Base-by-base conservation (phyloP, 2,797 vertebrate genomes). In the Cephalopachus bancanus region DNA sequence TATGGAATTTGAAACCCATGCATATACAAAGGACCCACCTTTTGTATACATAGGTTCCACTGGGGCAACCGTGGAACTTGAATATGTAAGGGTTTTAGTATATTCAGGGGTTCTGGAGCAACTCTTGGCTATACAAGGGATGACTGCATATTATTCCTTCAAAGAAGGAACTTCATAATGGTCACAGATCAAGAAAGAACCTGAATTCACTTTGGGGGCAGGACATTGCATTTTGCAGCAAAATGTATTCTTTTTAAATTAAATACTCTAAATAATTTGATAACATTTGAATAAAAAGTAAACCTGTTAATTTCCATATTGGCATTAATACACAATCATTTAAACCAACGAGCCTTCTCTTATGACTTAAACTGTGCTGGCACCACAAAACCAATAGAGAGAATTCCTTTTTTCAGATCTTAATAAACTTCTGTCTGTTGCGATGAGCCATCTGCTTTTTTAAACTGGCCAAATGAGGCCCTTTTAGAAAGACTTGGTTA, bases 371-470 rank as follows among this genome's bases (percentile, higher is more conserved):
- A 79, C 6, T 79, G 11, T 57, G 19, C 44, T 92, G 62, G 49
- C 33, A 91, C 28, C 51, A 83, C 7, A 92, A 94, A 88, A 57
- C 28, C 69, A 83, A 79, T 24, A 59, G 53, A 92, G 20, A 96
- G 3, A 93, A 93, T 83, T 4, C 15, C 10, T 26, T 88, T 62
- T 94, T 72, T 96, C 62, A 71, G 26, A 79, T 89, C 83, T 96
- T 96, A 93, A 79, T 93, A 91, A 94, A 59, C 49, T 91, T 95
- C 84, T 96, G 94, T 95, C 92, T 84, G 37, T 57, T 62, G 88
- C 0, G 0, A 69, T 84, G 60, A 92, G 51, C 71, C 94, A 97
- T 95, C 92, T 97, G 90, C 37, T 88, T 76, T 44, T 95, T 88
- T 30, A 30, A 95, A 88, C 3, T 76, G 91, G 93, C 69, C 88